Evolutionary conservation across 2,888 invertebrate species (phyloP).

Genomic region (Tholera decimalis): DNA sequence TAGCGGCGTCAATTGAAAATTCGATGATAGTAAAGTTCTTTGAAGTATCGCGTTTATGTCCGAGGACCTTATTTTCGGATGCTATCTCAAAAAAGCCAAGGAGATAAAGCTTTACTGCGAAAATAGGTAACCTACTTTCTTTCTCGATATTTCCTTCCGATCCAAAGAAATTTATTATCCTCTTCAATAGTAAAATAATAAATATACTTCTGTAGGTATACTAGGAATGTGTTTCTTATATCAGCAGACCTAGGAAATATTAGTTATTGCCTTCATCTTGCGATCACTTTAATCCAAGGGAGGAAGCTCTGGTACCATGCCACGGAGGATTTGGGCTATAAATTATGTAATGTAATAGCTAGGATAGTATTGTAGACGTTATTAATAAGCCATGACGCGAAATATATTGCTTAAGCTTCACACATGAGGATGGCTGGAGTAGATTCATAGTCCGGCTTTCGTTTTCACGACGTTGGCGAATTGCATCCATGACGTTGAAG

Average conservation of each 20-base stretch:
- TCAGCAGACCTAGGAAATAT: constrained; percentile 61
- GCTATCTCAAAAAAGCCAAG: constrained; percentile 35
- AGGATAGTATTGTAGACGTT: constrained; percentile 75
- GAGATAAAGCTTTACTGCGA: constrained; percentile 32
- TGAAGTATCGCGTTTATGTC: neutral
- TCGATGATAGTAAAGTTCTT: constrained; percentile 19
- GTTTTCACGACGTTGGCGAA: constrained; percentile 73
- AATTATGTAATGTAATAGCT: constrained; percentile 74
- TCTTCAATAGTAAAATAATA: constrained; percentile 59
- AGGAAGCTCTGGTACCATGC: constrained; percentile 42
- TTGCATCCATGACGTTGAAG: constrained; percentile 71
- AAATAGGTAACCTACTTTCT: constrained; percentile 47
- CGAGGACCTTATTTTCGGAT: constrained; percentile 32
- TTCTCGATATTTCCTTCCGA: constrained; percentile 27
- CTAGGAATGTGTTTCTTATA: constrained; percentile 59
- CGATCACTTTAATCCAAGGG: constrained; percentile 57
- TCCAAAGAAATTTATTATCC: constrained; percentile 49
- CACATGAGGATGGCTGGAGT: constrained; percentile 61
- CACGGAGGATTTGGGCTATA: constrained; percentile 70
- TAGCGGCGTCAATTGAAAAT: constrained; percentile 12
- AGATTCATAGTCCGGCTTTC: constrained; percentile 69
- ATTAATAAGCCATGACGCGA: constrained; percentile 81
- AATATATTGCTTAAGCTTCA: constrained; percentile 76
- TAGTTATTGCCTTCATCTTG: constrained; percentile 62
- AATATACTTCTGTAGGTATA: constrained; percentile 47